phyloP scores from a whole-genome alignment of 2,797 vertebrate genomes.

The Masticophis lateralis region DNA sequence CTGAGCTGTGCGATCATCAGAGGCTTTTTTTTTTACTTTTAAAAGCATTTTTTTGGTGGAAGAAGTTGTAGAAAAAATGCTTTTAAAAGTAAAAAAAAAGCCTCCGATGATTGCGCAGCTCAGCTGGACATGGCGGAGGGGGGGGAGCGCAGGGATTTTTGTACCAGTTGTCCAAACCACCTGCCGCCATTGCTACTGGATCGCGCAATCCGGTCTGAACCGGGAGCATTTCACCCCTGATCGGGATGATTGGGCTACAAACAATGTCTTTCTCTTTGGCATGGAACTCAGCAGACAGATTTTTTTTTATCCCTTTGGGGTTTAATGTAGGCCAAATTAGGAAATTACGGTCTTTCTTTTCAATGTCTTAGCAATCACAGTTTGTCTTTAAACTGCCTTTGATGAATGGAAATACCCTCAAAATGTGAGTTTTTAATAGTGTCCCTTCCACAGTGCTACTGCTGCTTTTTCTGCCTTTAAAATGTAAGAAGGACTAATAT shows the following conservation, averaged over 20 bases:
- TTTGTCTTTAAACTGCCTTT: not conserved
- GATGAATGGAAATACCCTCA: not conserved
- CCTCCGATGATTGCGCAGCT: too few species aligned
- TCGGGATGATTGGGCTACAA: not conserved
- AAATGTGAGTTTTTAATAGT: slow-evolving; percentile 21
- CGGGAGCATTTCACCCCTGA: too few species aligned
- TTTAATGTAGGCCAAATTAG: not conserved
- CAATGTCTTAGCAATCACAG: not conserved
- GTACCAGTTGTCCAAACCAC: too few species aligned
- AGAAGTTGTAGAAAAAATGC: too few species aligned
- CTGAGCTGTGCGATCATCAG: too few species aligned
- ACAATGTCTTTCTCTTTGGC: not conserved
- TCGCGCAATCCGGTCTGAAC: too few species aligned
- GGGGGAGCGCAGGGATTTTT: too few species aligned
- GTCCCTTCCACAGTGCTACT: not conserved
- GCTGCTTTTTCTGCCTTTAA: slow-evolving; percentile 18
- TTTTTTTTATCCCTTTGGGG: not conserved
- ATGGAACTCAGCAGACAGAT: not conserved
- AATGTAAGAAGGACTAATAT: slow-evolving; percentile 16
- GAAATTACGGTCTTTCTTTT: not conserved
- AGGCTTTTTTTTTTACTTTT: too few species aligned
- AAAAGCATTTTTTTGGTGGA: too few species aligned
- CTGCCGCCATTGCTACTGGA: too few species aligned
- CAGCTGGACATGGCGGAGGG: too few species aligned
- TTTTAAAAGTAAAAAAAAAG: too few species aligned